These are phyloP conservation scores for Nycteola revayana DNA, from an alignment of 2,888 invertebrate genomes.

Conservation along the genomic window DNA sequence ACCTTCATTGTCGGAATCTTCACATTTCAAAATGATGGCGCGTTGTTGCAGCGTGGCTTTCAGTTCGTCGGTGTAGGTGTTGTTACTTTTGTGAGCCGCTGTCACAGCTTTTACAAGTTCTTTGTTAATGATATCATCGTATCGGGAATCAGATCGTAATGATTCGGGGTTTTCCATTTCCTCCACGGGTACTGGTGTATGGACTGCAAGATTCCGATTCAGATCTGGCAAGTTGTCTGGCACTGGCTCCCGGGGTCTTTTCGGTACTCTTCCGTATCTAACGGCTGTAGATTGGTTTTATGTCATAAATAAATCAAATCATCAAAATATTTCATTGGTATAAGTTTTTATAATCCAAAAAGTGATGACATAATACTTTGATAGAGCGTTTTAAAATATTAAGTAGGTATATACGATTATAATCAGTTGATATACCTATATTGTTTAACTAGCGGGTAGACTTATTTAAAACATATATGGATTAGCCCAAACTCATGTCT, in stretches of 20 bases:
- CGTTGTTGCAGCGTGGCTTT: slow-evolving; percentile 66
- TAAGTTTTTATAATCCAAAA: too few species aligned
- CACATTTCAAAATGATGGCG: slow-evolving; percentile 36
- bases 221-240: slow-evolving; percentile 42
- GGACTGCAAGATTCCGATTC: slow-evolving; percentile 23
- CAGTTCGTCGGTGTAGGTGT: slow-evolving; percentile 93
- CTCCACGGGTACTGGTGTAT: background rate
- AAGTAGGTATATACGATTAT: too few species aligned
- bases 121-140: slow-evolving; percentile 35
- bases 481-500: too few species aligned
- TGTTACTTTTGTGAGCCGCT: slow-evolving; percentile 91
- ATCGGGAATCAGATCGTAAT: slow-evolving; percentile 31
- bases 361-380: too few species aligned
- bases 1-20: slow-evolving; percentile 43
- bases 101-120: slow-evolving; percentile 76
- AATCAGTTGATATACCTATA: too few species aligned
- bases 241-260: slow-evolving; percentile 89
- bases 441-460: too few species aligned
- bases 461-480: too few species aligned
- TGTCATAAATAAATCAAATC: too few species aligned
- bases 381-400: too few species aligned
- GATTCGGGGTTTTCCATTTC: background rate
- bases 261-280: slow-evolving; percentile 97
- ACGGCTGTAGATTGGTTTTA: slow-evolving; percentile 86
- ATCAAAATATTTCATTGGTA: too few species aligned